Conservation (phyloP, 2,888 invertebrate species). For the Oscheius onirici region DNA sequence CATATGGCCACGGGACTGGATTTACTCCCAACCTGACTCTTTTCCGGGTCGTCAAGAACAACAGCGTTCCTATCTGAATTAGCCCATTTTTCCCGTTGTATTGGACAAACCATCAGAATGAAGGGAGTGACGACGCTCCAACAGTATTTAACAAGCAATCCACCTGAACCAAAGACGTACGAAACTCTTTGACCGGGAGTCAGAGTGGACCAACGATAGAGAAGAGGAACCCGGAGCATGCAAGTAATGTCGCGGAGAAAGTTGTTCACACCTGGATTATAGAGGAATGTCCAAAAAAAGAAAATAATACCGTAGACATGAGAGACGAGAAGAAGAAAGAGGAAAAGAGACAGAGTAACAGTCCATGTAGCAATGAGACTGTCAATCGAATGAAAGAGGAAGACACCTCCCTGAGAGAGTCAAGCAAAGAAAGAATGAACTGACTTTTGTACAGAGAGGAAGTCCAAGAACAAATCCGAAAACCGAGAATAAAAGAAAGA, state of each 20-base stretch:
- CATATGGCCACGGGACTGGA: slow-evolving; percentile 56
- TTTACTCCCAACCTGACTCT: slow-evolving; percentile 41
- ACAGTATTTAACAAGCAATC: slow-evolving; percentile 66
- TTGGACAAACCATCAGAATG: slow-evolving; percentile 49
- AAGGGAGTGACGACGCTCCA: slow-evolving; percentile 63
- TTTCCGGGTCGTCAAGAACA: slow-evolving; percentile 13
- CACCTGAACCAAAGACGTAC: slow-evolving; percentile 61
- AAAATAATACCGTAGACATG: slow-evolving; percentile 58
- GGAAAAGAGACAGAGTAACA: slow-evolving; percentile 61
- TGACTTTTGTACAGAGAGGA: slow-evolving; percentile 65
- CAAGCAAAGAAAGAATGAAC: not conserved
- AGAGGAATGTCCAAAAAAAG: not conserved
- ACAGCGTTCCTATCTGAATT: slow-evolving; percentile 27
- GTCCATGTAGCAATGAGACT: slow-evolving; percentile 70
- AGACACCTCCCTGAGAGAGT: slow-evolving; percentile 63
- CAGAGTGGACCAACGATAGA: slow-evolving; percentile 12
- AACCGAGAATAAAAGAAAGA: slow-evolving; percentile 60
- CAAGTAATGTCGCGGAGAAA: slow-evolving; percentile 63
- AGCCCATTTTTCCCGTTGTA: not conserved
- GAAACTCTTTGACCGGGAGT: not conserved
- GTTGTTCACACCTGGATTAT: slow-evolving; percentile 49
- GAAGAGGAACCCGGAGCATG: slow-evolving; percentile 48
- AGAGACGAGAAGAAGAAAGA: slow-evolving; percentile 64
- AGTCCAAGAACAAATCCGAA: slow-evolving; percentile 65
- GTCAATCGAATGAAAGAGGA: slow-evolving; percentile 69